phyloP scores from a whole-genome alignment of 2,113 vertebrate species.

The Connochaetes taurinus region DNA sequence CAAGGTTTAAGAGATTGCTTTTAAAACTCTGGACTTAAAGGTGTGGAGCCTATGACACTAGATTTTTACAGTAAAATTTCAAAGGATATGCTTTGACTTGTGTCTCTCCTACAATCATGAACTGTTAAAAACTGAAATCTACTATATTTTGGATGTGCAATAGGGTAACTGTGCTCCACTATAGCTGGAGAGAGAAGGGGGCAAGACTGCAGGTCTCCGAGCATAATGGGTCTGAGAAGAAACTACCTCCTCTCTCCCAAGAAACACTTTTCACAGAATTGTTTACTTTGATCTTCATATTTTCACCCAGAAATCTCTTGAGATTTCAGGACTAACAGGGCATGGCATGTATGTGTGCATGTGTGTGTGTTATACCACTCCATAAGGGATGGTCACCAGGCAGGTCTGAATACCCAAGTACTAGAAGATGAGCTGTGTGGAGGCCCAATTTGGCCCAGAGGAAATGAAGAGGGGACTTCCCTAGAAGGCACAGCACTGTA shows the following conservation, averaged over 20 bases:
- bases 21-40: not conserved
- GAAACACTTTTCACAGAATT: not conserved
- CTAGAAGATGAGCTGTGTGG: not conserved
- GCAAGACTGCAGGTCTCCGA: not conserved
- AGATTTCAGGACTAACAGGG: not conserved
- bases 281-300: constrained; percentile 9
- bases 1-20: not conserved
- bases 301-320: not conserved
- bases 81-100: constrained; percentile 20
- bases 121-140: not conserved
- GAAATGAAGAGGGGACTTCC: not conserved
- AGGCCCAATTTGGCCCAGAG: not conserved
- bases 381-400: not conserved
- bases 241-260: not conserved
- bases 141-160: not conserved
- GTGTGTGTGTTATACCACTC: not conserved
- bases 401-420: not conserved
- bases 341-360: not conserved
- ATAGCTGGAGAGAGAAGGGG: not conserved
- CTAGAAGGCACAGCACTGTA: not conserved
- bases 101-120: not conserved
- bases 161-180: not conserved
- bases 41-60: not conserved
- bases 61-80: constrained; percentile 10
- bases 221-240: not conserved